Base-by-base conservation (phyloP, 2,888 invertebrate genomes). In the Oscheius sp. region DNA sequence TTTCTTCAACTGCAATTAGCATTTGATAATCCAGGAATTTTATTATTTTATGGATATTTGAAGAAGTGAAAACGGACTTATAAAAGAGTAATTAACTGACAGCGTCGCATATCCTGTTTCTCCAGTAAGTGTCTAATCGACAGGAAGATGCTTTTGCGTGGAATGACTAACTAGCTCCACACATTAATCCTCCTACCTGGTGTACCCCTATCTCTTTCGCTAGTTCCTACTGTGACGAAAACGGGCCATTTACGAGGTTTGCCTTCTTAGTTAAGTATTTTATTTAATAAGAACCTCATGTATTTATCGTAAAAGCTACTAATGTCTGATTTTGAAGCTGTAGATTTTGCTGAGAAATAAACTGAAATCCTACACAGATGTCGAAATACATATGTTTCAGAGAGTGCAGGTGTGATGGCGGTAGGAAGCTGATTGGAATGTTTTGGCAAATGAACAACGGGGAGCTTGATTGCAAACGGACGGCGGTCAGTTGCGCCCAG, bases 141-240 rank as follows among this genome's bases (percentile, higher is more conserved):
- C 69, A 69, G 69, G 69, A 69, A 69, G 69, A 56, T 29, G 35
- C 69, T 69, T 21, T 55, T 56, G 55, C 69, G 69, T 69, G 69
- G 69, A 69, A 69, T 69, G 69, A 69, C 53, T 69, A 69, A 69
- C 41, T 69, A 69, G 69, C 55, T 16, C 53, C 66, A 66, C 66
- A 25, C 66, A 66, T 66, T 66, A 66, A 66, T 66, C 66, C 66
- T 29, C 66, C 66, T 66, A 66, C 66, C 49, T 66, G 66, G 29
- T 66, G 27, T 66, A 52, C 66, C 52, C 66, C 27, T 27, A 1
- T 52, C 61, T 35, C 61, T 45, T 35, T 43, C 41, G 35, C 35
- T 35, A 35, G 35, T 35, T 35, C 35, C 35, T 35, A 35, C 3
- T 35, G 35, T 18, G n/a, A 53, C 53, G 21, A 25, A 53, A 16